Conservation (phyloP, 2,888 invertebrate species). For the Eumacrocentrus americanus region DNA sequence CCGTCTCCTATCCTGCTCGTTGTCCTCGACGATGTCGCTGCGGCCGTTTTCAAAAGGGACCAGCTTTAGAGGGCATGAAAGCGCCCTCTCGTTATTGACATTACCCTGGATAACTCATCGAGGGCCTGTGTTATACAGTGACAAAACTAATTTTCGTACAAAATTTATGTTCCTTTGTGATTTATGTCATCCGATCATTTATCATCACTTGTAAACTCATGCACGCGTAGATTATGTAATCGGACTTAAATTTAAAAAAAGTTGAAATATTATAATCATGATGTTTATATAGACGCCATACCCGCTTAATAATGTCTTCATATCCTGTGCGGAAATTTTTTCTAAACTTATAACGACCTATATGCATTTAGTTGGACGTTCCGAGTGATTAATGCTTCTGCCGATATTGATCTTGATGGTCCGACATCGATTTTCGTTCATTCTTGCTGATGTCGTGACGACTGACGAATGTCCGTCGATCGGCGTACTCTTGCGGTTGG, state of each 20-base stretch:
- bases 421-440: constrained; percentile 1
- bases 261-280: too few relatives aligned
- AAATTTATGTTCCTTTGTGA: background rate
- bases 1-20: constrained; percentile 4
- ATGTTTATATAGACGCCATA: too few relatives aligned
- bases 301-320: background rate
- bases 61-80: constrained; percentile 3
- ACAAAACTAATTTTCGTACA: background rate
- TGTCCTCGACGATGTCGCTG: constrained; percentile 13
- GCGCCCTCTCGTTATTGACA: constrained; percentile 20
- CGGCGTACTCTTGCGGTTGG: too few relatives aligned
- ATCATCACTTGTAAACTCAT: background rate
- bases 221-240: background rate
- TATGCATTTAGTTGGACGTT: background rate
- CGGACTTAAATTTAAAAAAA: background rate
- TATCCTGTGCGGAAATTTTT: background rate
- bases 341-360: background rate
- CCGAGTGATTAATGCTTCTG: background rate
- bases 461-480: constrained; percentile 24
- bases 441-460: constrained; percentile 25
- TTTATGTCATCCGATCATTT: background rate
- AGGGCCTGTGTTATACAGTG: too few relatives aligned
- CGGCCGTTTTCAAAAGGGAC: constrained; percentile 15
- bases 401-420: background rate
- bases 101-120: constrained; percentile 5